A percentile compares a stretch with the other conserved stretches of the same genome.
Evolutionary conservation across 92 coral and sea anemone genomes (phyloP).

Genomic region (Bergia sp.): DNA sequence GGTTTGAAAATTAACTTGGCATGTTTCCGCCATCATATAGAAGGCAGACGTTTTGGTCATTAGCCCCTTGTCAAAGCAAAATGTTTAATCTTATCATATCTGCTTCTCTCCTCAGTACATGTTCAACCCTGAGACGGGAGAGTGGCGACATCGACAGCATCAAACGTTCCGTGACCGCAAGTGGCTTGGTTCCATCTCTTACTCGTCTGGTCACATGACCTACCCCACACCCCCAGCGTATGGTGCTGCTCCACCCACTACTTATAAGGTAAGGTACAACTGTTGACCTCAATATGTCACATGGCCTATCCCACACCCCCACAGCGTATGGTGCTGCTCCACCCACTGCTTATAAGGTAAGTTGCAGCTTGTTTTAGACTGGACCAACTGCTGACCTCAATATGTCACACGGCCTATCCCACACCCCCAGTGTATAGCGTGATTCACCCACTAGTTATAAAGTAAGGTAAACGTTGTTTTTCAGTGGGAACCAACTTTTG

Average conservation of each 20-base stretch:
- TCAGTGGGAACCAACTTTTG: too few relatives aligned
- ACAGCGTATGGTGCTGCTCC: too few relatives aligned
- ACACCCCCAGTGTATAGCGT: too few relatives aligned
- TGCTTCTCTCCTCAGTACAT: conserved; percentile 65
- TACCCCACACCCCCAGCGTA: conserved; percentile 66
- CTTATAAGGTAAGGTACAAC: conserved; percentile 48
- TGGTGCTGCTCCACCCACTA: conserved; percentile 61
- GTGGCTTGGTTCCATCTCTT: conserved; percentile 97
- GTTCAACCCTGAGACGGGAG: conserved; percentile 99
- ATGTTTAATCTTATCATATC: too few relatives aligned
- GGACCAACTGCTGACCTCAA: too few relatives aligned
- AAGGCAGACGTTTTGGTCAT: neutral
- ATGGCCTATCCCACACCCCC: too few relatives aligned
- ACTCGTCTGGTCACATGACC: conserved; percentile 89
- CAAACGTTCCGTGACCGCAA: conserved; percentile 98
- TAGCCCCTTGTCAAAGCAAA: neutral
- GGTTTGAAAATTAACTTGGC: neutral
- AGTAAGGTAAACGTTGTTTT: too few relatives aligned
- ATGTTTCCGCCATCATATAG: neutral
- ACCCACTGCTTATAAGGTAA: too few relatives aligned
- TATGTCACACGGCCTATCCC: too few relatives aligned
- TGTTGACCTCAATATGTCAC: neutral
- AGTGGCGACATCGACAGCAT: conserved; percentile 89
- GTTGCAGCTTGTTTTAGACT: too few relatives aligned
- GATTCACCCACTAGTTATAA: too few relatives aligned